Conservation (phyloP, 1,140 invertebrate genomes). For the Physella acuta region DNA sequence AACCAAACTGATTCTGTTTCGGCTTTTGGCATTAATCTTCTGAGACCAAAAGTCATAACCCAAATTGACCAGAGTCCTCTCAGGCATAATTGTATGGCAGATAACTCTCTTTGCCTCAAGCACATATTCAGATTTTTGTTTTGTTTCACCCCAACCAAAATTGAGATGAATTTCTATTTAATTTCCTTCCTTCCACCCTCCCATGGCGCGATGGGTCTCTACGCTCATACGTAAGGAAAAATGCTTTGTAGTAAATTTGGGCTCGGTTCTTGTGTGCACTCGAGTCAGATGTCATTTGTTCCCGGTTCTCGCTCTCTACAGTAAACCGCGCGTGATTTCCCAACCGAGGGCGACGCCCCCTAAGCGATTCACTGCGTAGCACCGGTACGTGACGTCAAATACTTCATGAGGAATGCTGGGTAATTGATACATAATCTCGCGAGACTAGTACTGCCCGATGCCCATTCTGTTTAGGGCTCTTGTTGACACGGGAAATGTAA, state of each 20-base stretch:
- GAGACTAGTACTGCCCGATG: conserved; percentile 4
- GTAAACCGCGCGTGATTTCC: conserved; percentile 19
- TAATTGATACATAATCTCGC: conserved; percentile 21
- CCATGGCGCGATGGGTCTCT: no score
- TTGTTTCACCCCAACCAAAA: not conserved
- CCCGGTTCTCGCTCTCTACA: conserved; percentile 8
- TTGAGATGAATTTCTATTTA: conserved; percentile 14
- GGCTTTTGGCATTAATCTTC: not conserved
- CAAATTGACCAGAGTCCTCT: not conserved
- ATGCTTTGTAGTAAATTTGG: not conserved
- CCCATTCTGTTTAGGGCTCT: conserved; percentile 19
- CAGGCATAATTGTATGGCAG: no score
- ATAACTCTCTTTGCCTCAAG: conserved; percentile 3
- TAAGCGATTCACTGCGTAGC: conserved; percentile 10
- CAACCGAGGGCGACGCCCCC: conserved; percentile 2
- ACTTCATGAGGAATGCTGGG: conserved; percentile 4
- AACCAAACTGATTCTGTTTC: not conserved
- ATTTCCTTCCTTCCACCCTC: no score
- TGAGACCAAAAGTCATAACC: not conserved
- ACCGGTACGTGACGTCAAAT: conserved; percentile 18
- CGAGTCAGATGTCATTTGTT: conserved; percentile 15
- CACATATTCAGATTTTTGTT: conserved; percentile 9
- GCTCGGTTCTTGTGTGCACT: conserved; percentile 7
- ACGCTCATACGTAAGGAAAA: not conserved
- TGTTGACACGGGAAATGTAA: conserved; percentile 20